phyloP scores from a whole-genome alignment of 2,888 invertebrate genomes.

The Troglohyphantes excavatus region DNA sequence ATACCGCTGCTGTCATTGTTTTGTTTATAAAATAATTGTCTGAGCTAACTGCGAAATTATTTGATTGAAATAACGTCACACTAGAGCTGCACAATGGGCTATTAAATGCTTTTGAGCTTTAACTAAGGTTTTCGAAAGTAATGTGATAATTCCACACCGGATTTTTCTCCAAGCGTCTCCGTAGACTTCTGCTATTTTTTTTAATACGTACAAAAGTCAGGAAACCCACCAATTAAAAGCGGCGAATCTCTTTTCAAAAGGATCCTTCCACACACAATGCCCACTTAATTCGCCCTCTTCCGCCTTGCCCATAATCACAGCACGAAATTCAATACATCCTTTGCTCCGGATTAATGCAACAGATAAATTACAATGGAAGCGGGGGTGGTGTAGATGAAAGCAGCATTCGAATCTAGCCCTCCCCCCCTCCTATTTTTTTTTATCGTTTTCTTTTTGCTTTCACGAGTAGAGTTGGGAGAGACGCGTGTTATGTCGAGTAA shows the following conservation, averaged over 20 bases:
- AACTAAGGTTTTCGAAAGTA: no score
- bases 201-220: neutral
- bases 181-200: no score
- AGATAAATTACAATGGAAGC: neutral
- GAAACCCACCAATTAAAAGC: neutral
- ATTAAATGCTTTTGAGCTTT: no score
- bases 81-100: no score
- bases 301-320: slow-evolving; percentile 23
- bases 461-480: neutral
- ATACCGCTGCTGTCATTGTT: no score
- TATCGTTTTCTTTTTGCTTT: neutral
- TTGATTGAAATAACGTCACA: no score
- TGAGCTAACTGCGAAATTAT: no score
- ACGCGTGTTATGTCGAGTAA: slow-evolving; percentile 8
- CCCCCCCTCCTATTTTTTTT: neutral
- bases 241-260: neutral
- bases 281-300: neutral
- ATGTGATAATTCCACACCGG: no score
- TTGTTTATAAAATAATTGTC: no score
- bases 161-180: no score
- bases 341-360: slow-evolving; percentile 11
- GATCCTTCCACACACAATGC: neutral
- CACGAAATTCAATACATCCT: slow-evolving; percentile 19
- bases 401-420: slow-evolving; percentile 6
- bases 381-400: neutral